Evolutionary conservation across 2,113 vertebrate species (phyloP).

Genomic region (Nothoprocta perdicaria): DNA sequence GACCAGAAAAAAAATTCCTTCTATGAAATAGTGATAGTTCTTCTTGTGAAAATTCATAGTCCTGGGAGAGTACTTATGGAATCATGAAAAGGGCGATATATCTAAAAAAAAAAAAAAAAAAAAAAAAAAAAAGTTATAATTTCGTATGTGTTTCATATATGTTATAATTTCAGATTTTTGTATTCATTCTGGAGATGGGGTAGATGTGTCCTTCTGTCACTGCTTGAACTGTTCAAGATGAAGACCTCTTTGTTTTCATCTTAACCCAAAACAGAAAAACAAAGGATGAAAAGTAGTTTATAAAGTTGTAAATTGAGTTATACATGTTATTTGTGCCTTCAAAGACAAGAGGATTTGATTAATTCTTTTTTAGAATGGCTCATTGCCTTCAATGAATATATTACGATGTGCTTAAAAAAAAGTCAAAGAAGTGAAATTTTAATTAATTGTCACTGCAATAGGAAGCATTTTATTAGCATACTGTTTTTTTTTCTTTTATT

Average conservation of each 20-base stretch:
- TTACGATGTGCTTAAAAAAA: background rate
- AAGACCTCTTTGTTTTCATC: background rate
- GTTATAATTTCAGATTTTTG: background rate
- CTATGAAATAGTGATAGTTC: constrained; percentile 58
- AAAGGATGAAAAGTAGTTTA: background rate
- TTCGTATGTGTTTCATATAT: too few relatives aligned
- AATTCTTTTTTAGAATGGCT: background rate
- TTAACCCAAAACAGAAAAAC: background rate
- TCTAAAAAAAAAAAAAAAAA: constrained; percentile 7
- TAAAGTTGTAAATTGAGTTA: background rate
- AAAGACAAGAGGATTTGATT: background rate
- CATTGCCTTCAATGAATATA: background rate
- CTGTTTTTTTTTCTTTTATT: background rate
- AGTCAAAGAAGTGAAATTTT: background rate
- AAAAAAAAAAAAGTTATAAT: background rate
- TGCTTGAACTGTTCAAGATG: constrained; percentile 12
- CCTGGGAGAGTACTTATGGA: constrained; percentile 12
- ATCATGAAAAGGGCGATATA: constrained; percentile 42
- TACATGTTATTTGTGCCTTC: background rate
- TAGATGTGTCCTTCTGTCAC: constrained; percentile 7
- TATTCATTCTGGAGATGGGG: background rate
- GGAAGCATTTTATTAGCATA: background rate
- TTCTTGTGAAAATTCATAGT: constrained; percentile 32
- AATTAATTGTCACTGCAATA: background rate
- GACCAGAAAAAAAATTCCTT: constrained; percentile 52